Base-by-base conservation (phyloP, 2,888 invertebrate species). In the Lamellibrachia columna region DNA sequence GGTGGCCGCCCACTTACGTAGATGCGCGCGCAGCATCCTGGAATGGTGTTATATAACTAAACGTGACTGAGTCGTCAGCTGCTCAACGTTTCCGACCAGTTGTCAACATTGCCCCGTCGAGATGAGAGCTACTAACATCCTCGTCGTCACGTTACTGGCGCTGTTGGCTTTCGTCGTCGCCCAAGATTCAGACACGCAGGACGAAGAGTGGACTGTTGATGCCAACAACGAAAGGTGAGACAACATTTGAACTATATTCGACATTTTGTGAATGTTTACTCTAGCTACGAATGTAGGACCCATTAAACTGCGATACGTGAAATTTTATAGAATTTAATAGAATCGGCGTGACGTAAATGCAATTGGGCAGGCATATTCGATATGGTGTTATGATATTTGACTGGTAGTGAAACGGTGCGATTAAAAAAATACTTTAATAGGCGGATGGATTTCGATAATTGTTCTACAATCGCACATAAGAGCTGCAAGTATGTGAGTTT, bases 11-110 rank as follows among this genome's bases (percentile, higher is more conserved):
- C 6, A 75, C 15, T 22, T 75, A 22, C 15, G 75, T 22, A 75
- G 75, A 15, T 75, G 75, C 75, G 75, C 75, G 75, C 75, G 75
- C 75, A 75, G n/a, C 75, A 75, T 75, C 75, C 75, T 75, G 75
- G 15, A 75, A n/a, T 75, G 75, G n/a, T 75, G 75, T 75, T 15
- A 75, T 75, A 75, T 75, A 75, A 75, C 3, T 75, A 75, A n/a
- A n/a, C 75, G 75, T 75, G 75, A 75, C 75, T 11, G 75, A n/a
- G 6, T 75, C 75, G 75, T 6, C 75, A 75, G n/a, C 75, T 15
- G 6, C 15, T 15, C 11, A n/a, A 75, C 15, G 75, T 75, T 15
- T 75, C 22, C 22, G 22, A 75, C n/a, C 22, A 11, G n/a, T n/a
- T 22, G 75, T 22, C 75, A 75, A 4, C 75, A 75, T 75, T n/a